phyloP scores from a whole-genome alignment of 2,797 vertebrate genomes.

The Rhadinocentrus ornatus region DNA sequence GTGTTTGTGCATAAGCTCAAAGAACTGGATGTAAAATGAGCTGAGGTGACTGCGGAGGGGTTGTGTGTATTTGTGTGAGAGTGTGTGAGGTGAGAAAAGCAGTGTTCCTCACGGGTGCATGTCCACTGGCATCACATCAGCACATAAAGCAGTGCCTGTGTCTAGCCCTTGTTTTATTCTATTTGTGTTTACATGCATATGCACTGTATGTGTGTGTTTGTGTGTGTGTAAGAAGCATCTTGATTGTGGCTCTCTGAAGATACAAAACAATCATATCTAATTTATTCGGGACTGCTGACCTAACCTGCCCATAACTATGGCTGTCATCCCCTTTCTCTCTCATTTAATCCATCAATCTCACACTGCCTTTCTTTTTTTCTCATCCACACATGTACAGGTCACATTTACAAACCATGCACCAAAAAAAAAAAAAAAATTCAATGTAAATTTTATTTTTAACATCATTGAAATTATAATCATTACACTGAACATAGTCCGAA shows the following conservation, averaged over 20 bases:
- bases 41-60: conserved; percentile 48
- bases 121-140: conserved; percentile 82
- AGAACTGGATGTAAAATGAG: conserved; percentile 56
- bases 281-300: conserved; percentile 30
- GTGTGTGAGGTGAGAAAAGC: conserved; percentile 75
- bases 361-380: not conserved
- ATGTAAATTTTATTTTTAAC: conserved; percentile 46
- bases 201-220: conserved; percentile 9
- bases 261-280: conserved; percentile 45
- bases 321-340: conserved; percentile 28
- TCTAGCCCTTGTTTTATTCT: conserved; percentile 46
- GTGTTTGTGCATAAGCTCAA: conserved; percentile 2
- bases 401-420: conserved; percentile 1
- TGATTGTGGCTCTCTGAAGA: conserved; percentile 23
- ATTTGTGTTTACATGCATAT: conserved; percentile 37
- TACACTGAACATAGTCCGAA: conserved; percentile 38
- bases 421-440: conserved; percentile 35
- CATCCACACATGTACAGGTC: not conserved
- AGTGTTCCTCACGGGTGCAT: conserved; percentile 71
- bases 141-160: conserved; percentile 74
- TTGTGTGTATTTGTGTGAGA: conserved; percentile 57
- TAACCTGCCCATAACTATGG: conserved; percentile 34
- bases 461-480: conserved; percentile 42
- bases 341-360: conserved; percentile 31
- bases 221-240: conserved; percentile 5